A percentile compares a stretch with the other conserved stretches of the same genome.
Evolutionary conservation across 2,113 vertebrate species (phyloP).

Genomic region (Thamnaconus septentrionalis): DNA sequence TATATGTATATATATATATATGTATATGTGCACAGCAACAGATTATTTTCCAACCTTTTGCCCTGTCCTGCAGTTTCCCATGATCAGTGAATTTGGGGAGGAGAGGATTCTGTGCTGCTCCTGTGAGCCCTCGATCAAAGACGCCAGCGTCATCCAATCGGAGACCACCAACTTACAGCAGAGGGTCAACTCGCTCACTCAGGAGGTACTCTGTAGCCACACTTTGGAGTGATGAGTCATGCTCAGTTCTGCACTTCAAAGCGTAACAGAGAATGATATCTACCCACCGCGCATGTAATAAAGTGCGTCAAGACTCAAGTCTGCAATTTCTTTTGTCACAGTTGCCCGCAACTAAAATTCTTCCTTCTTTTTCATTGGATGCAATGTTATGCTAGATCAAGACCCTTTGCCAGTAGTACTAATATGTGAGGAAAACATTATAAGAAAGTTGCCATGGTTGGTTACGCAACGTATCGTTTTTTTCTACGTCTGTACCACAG

Average conservation of each 20-base stretch:
- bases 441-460: too few relatives aligned
- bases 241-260: not conserved
- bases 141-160: slow-evolving; percentile 80
- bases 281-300: too few relatives aligned
- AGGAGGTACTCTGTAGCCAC: slow-evolving; percentile 74
- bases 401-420: too few relatives aligned
- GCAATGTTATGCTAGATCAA: too few relatives aligned
- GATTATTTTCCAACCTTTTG: not conserved
- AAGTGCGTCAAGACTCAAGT: too few relatives aligned
- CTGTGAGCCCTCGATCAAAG: slow-evolving; percentile 76
- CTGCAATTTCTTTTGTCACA: too few relatives aligned
- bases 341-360: too few relatives aligned
- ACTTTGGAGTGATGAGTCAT: not conserved
- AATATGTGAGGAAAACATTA: too few relatives aligned
- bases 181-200: slow-evolving; percentile 84
- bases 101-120: slow-evolving; percentile 68
- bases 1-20: not conserved
- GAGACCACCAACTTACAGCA: slow-evolving; percentile 85
- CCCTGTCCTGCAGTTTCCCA: slow-evolving; percentile 74
- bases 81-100: slow-evolving; percentile 82
- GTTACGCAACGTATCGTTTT: too few relatives aligned
- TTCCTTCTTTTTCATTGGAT: too few relatives aligned
- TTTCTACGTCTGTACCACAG: too few relatives aligned
- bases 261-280: not conserved
- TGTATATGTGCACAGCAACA: not conserved